A percentile compares a stretch with the other conserved stretches of the same genome.
Evolutionary conservation across 2,888 invertebrate species (phyloP).

Genomic region (Volucella inanis): DNA sequence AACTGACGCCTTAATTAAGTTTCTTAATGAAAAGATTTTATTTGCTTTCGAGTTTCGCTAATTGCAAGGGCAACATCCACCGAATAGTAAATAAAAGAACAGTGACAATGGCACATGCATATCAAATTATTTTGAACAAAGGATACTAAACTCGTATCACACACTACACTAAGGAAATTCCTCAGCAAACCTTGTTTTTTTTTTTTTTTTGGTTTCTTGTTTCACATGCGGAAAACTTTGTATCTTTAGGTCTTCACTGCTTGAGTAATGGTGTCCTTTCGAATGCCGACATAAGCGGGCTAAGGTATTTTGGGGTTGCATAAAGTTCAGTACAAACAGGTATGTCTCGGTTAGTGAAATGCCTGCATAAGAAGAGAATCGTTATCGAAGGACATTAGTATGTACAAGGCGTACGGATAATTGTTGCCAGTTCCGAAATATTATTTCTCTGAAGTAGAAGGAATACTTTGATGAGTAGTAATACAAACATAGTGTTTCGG

Average conservation of each 20-base stretch:
- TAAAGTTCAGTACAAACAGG: not conserved
- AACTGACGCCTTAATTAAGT: not conserved
- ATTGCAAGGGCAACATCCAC: not conserved
- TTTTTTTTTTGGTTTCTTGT: constrained; percentile 1
- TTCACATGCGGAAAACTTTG: constrained; percentile 22
- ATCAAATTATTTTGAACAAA: not conserved
- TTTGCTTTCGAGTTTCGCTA: not conserved
- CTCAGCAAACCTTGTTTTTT: not conserved
- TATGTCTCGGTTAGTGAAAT: not conserved
- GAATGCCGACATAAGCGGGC: not conserved
- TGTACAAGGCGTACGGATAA: not conserved
- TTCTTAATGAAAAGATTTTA: constrained; percentile 17
- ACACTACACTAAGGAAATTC: too few species aligned
- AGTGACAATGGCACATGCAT: not conserved
- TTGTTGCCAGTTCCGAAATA: not conserved
- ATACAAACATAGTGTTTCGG: too few species aligned
- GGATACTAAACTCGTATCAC: not conserved
- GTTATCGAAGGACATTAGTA: constrained; percentile 7
- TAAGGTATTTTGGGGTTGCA: not conserved
- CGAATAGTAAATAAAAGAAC: not conserved
- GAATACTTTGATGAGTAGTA: too few species aligned
- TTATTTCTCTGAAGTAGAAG: too few species aligned
- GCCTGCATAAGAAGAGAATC: not conserved
- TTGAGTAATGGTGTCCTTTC: constrained; percentile 19
- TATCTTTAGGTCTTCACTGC: constrained; percentile 1